These are phyloP conservation scores for Thecophora atra DNA, from an alignment of 2,888 invertebrate genomes.

Conservation along the genomic window DNA sequence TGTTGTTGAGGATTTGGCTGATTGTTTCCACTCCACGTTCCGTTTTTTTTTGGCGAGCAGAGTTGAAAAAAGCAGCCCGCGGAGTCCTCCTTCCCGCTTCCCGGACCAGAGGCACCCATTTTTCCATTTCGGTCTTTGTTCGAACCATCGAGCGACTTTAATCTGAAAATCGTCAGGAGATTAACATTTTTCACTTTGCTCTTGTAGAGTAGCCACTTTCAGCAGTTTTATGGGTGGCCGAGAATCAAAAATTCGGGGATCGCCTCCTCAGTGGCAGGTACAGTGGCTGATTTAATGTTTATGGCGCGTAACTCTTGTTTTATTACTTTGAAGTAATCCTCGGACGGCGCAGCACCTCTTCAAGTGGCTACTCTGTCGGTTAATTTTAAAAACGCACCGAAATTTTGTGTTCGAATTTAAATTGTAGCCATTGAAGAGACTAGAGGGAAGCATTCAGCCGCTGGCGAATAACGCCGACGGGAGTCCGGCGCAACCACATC, in stretches of 20 bases:
- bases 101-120: not conserved
- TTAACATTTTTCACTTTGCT: constrained; percentile 29
- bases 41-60: constrained; percentile 13
- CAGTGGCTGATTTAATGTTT: not conserved
- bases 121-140: constrained; percentile 31
- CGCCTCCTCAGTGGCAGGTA: constrained; percentile 5
- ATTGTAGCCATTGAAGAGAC: not conserved
- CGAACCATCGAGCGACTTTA: constrained; percentile 30
- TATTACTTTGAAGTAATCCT: not conserved
- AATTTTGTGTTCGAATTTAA: not conserved
- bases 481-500: not conserved
- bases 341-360: not conserved
- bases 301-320: not conserved
- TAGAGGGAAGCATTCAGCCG: not conserved
- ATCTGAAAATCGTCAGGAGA: constrained; percentile 33
- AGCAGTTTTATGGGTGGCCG: constrained; percentile 3
- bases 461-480: not conserved
- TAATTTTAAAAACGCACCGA: not conserved
- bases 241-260: not conserved
- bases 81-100: not conserved
- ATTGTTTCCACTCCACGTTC: constrained; percentile 28
- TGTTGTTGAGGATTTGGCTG: constrained; percentile 9
- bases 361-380: not conserved
- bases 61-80: not conserved
- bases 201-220: constrained; percentile 22